Base-by-base conservation (phyloP, 2,797 vertebrate species). In the Mionectes olivaceus region DNA sequence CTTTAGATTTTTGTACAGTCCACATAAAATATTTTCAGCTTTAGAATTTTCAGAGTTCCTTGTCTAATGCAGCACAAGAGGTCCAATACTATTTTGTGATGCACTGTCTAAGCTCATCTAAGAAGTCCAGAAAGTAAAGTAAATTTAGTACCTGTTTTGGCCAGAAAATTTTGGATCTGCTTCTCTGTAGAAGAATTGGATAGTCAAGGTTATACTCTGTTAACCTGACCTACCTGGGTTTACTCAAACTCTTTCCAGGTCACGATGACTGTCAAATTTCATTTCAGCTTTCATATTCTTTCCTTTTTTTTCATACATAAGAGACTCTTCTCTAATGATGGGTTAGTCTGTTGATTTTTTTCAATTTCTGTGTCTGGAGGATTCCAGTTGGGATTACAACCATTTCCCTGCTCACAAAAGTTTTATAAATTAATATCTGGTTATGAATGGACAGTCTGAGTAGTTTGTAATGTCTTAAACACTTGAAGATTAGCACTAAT, bases 401-500 rank as follows among this genome's bases (percentile, higher is more conserved):
- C 33, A 74, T 79, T 80, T 90, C 30, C 46, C 68, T 57, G 8
- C 8, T 80, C 5, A 65, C 41, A 87, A 59, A 83, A 79, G 24
- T 67, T 49, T 93, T 88, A 88, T 79, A 76, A 90, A 77, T 95
- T 83, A 90, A 65, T 44, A 76, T 22, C 19, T 93, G 33, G 24
- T 89, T 95, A 65, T 88, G 61, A 91, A 46, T 93, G 53, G 47
- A 74, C 35, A 71, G 71, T 94, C 53, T 89, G 70, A 96, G 46
- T 60, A 63, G 24, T 37, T 90, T 89, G 46, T 89, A 95, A 83
- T 93, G 22, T 53, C 46, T 90, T 95, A 93, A 87, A 69, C 44
- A 8, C 46, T 89, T 94, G 50, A 96, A 94, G 60, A 90, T 92
- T 93, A 94, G 18, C 33, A 87, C 22, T 81, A 94, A 95, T 94